Base-by-base conservation (phyloP, 2,888 invertebrate species). In the Drosophila maculinotata region DNA sequence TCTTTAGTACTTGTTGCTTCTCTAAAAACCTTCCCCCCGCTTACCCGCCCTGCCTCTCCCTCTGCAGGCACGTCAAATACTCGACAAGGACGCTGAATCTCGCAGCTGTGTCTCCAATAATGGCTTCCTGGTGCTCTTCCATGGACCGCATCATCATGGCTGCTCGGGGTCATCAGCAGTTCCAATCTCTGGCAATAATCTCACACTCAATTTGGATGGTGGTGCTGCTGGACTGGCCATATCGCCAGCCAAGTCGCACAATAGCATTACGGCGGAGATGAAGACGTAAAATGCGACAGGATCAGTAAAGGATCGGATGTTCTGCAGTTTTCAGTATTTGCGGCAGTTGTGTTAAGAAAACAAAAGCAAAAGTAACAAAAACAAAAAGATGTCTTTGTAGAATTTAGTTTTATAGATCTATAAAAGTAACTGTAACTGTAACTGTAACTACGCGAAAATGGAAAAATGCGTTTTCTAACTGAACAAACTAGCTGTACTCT, bases 71-170 rank as follows among this genome's bases (percentile, higher is more conserved):
- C 90, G 91, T 47, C 86, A 88, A 65, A 88, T 92, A 72, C 85
- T 92, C 47, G 92, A 92, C 65, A 92, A 91, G 69, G 91, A 92
- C 57, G 77, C 84, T 2, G 90, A 91, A 71, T 89, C 91, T 47
- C 90, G 90, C 20, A 87, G 80, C 41, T 92, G 92, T 68, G 78
- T 90, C 33, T 85, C 90, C 8, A 90, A 87, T 49, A 90, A 89
- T 58, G 91, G 91, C 66, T 92, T 92, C 67, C 75, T 92, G 69
- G 86, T 88, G 56, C 89, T 92, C 45, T 92, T 92, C 74, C 87
- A 90, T 36, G 80, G 72, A 39, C 76, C 75, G 2, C 84, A 83
- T 31, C 79, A 86, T 49, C 81, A 75, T 2, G 81, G 77, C 79
- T 83, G 77, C 69, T 48, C 80, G 42, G 76, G 66, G 7, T 54